These are phyloP conservation scores for Noctuana brunneofusca DNA, from an alignment of 2,888 invertebrate species.

Conservation along the genomic window DNA sequence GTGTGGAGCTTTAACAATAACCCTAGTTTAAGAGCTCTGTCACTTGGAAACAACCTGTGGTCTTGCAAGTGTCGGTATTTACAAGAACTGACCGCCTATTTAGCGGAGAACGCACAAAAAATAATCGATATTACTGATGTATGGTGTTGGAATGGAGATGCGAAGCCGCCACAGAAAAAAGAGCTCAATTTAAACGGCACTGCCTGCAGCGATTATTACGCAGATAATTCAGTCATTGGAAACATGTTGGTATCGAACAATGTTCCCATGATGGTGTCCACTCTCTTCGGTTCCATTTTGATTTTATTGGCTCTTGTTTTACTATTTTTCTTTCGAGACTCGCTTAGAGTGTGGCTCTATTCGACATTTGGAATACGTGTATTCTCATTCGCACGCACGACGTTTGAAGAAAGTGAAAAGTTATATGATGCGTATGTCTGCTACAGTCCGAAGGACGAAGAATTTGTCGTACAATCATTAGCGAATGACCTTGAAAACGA, in stretches of 20 bases:
- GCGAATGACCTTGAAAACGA: slow-evolving; percentile 93
- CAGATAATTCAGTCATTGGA: slow-evolving; percentile 91
- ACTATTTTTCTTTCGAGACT: slow-evolving; percentile 92
- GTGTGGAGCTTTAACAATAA: slow-evolving; percentile 89
- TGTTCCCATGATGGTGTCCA: slow-evolving; percentile 91
- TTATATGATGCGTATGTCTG: slow-evolving; percentile 96
- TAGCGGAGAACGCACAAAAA: slow-evolving; percentile 90
- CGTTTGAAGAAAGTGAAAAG: slow-evolving; percentile 91
- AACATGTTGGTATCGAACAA: slow-evolving; percentile 92
- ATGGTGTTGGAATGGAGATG: slow-evolving; percentile 91
- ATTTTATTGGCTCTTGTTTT: slow-evolving; percentile 89
- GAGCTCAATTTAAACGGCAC: slow-evolving; percentile 93
- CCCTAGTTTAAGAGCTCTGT: slow-evolving; percentile 87
- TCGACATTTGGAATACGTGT: slow-evolving; percentile 93
- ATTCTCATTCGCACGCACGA: slow-evolving; percentile 86
- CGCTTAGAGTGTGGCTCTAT: slow-evolving; percentile 93
- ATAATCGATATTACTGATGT: slow-evolving; percentile 90
- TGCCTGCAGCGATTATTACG: slow-evolving; percentile 93
- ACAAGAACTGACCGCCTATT: slow-evolving; percentile 91
- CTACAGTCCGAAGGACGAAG: slow-evolving; percentile 95
- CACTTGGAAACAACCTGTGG: slow-evolving; percentile 93
- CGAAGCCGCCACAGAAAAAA: slow-evolving; percentile 88
- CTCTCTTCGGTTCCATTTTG: slow-evolving; percentile 89
- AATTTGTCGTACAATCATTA: slow-evolving; percentile 92
- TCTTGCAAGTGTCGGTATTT: slow-evolving; percentile 95